Conservation (phyloP, 2,888 invertebrate genomes). For the Papilio demoleus region DNA sequence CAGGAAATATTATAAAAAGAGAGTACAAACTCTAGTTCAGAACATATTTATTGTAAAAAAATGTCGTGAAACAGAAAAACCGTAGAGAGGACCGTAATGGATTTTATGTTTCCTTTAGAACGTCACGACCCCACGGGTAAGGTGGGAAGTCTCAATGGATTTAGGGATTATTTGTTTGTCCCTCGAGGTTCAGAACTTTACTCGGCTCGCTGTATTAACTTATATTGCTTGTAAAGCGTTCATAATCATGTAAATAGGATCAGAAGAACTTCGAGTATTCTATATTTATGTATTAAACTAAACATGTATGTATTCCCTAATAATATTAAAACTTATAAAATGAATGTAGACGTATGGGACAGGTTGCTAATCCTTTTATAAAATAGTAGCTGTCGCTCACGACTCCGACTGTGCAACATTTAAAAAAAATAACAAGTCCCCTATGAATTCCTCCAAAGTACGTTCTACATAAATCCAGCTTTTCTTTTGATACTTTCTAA, state of each 20-base stretch:
- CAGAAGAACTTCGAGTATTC: background rate
- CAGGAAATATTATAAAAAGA: background rate
- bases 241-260: conserved; percentile 15
- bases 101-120: conserved; percentile 34
- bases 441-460: too few relatives aligned
- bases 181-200: conserved; percentile 67
- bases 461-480: too few relatives aligned
- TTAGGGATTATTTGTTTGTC: conserved; percentile 70
- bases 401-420: too few relatives aligned
- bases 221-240: conserved; percentile 56
- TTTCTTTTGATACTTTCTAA: too few relatives aligned
- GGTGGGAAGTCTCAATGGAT: conserved; percentile 58
- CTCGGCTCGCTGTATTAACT: conserved; percentile 56
- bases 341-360: too few relatives aligned
- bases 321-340: background rate
- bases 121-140: conserved; percentile 45
- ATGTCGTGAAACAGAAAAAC: conserved; percentile 1
- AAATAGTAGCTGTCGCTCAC: too few relatives aligned
- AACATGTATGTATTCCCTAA: background rate
- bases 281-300: background rate
- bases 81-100: conserved; percentile 9
- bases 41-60: background rate
- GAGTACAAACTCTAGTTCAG: background rate
- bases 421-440: too few relatives aligned
- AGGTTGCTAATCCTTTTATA: too few relatives aligned